Evolutionary conservation across 2,888 invertebrate species (phyloP).

Genomic region (Tiliacea citrago): DNA sequence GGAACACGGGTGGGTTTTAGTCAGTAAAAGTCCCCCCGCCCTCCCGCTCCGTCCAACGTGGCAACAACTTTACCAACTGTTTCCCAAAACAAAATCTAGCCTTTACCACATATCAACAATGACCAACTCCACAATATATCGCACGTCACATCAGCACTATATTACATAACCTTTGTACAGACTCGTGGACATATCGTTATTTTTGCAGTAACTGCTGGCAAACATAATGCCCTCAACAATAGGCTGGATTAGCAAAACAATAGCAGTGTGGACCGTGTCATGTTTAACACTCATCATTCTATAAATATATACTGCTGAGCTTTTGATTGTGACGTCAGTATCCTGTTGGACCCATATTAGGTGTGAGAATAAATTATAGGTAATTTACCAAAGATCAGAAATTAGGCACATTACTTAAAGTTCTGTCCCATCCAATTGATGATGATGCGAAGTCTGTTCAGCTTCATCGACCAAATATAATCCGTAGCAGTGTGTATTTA

Average conservation of each 20-base stretch:
- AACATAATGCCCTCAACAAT: slow-evolving; percentile 41
- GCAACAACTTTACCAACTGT: neutral
- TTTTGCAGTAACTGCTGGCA: slow-evolving; percentile 30
- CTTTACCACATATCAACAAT: neutral
- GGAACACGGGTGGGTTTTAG: too few species aligned
- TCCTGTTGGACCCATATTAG: neutral
- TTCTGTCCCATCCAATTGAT: neutral
- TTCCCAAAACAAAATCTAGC: neutral
- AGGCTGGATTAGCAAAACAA: slow-evolving; percentile 50
- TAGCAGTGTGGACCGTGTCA: slow-evolving; percentile 7
- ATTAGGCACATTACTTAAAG: neutral
- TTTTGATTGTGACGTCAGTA: slow-evolving; percentile 24
- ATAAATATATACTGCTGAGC: slow-evolving; percentile 44
- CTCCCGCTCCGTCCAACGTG: too few species aligned
- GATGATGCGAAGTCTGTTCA: neutral
- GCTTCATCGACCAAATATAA: neutral
- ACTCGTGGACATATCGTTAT: slow-evolving; percentile 24
- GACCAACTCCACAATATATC: neutral
- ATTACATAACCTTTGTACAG: slow-evolving; percentile 25
- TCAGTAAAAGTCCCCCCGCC: too few species aligned
- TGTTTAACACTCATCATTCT: slow-evolving; percentile 24
- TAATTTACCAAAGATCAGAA: neutral
- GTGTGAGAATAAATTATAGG: neutral
- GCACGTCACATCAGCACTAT: neutral
- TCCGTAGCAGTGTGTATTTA: neutral